phyloP scores from a whole-genome alignment of 37 sponge, comb jelly and placozoan genomes.

The Axinella damicornis region DNA sequence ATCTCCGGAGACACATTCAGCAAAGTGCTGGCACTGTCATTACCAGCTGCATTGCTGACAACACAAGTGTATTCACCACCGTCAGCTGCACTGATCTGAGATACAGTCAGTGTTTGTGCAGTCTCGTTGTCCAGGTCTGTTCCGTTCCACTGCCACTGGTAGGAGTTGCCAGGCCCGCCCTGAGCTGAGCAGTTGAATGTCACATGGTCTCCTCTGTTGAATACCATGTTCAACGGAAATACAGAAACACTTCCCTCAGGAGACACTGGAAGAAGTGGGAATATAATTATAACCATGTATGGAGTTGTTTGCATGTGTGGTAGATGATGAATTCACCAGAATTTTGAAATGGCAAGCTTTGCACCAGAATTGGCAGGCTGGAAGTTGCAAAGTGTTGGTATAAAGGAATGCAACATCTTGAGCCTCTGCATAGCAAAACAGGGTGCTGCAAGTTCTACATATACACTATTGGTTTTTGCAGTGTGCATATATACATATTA shows the following conservation, averaged over 20 bases:
- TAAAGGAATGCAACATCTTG: no score
- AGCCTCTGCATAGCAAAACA: no score
- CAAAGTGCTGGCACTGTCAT: slow-evolving; percentile 9
- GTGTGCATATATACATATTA: no score
- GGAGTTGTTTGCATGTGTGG: no score
- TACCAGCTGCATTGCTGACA: slow-evolving; percentile 74
- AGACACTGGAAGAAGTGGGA: slow-evolving; percentile 21
- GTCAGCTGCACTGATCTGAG: slow-evolving; percentile 37
- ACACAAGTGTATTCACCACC: slow-evolving; percentile 76
- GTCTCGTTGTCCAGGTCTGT: slow-evolving; percentile 3
- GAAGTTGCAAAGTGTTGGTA: no score
- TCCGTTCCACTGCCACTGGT: slow-evolving; percentile 52
- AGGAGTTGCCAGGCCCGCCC: slow-evolving; percentile 56
- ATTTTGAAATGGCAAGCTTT: no score
- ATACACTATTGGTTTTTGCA: no score
- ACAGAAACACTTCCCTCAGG: slow-evolving; percentile 33
- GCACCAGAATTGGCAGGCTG: no score
- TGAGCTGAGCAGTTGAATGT: slow-evolving; percentile 46
- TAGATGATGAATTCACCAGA: no score
- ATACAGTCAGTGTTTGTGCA: neutral
- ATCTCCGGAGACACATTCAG: slow-evolving; percentile 18
- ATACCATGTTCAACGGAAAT: no score
- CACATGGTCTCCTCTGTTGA: neutral
- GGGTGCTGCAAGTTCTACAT: no score
- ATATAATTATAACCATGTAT: neutral